Evolutionary conservation across 2,797 vertebrate species (phyloP).

Genomic region (Protonibea diacanthus): DNA sequence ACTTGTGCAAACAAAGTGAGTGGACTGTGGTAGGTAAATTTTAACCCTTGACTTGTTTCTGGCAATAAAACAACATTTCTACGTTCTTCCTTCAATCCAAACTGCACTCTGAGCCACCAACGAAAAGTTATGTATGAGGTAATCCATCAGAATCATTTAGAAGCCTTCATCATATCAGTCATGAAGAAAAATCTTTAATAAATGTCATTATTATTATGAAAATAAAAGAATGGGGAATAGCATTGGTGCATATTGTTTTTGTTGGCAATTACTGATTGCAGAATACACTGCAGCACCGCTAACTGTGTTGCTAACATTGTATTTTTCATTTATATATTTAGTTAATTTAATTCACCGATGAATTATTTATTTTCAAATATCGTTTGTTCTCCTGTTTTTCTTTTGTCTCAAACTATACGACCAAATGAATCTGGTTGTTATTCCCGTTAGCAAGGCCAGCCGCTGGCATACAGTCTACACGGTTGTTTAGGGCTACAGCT

Average conservation of each 20-base stretch:
- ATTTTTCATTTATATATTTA: neutral
- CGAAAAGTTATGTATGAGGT: neutral
- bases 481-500: too few species aligned
- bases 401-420: neutral
- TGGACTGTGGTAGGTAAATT: slow-evolving; percentile 14
- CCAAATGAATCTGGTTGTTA: neutral
- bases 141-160: neutral
- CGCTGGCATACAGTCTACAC: too few species aligned
- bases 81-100: slow-evolving; percentile 17
- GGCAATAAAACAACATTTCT: slow-evolving; percentile 48
- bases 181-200: too few species aligned
- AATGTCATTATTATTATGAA: neutral
- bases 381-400: neutral
- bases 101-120: slow-evolving; percentile 4
- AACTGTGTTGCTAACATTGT: neutral
- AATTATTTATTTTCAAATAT: neutral
- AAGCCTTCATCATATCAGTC: neutral
- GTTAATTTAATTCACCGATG: neutral
- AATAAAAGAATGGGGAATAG: neutral
- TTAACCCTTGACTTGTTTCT: slow-evolving; percentile 30
- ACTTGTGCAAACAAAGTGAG: slow-evolving; percentile 27
- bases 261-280: neutral
- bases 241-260: neutral
- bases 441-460: too few species aligned
- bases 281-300: neutral